Base-by-base conservation (phyloP, 2,113 vertebrate genomes). In the Anser cygnoides region DNA sequence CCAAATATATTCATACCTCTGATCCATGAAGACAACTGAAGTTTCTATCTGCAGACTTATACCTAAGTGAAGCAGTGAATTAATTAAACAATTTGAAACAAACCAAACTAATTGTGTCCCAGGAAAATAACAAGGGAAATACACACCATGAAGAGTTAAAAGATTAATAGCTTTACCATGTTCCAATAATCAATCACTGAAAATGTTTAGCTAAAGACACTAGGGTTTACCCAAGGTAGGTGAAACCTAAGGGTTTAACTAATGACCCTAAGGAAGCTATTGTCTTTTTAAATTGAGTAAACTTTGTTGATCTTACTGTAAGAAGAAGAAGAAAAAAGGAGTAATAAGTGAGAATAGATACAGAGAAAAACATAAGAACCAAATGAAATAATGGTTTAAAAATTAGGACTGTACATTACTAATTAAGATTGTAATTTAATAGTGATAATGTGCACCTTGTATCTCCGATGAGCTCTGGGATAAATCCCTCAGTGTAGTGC, bases 21-120 rank as follows among this genome's bases (percentile, higher is more conserved):
- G 25, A 92, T 9, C 4, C 18, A 61, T 49, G 33, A 26, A 8
- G 11, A 31, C 25, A 75, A 14, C 33, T 80, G 22, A 37, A 89
- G 11, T 74, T 70, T 77, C 76, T 81, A 25, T 46, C 70, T 90
- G 10, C 13, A 11, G 39, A 5, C 8, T 72, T 63, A 67, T 5
- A 23, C 9, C 6, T 43, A 63, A 89, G 13, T 58, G n/a, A 93
- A 84, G 9, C 29, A 79, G 25, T 21, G 55, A 89, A 65, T 49
- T 9, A 91, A 82, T 82, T 89, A 75, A 91, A 63, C 1, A 68
- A 43, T 62, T 72, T 94, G n/a, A 44, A 92, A 61, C 22, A 92
- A 62, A 16, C 37, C 59, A 91, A 87, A n/a, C 29, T 79, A 83
- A 80, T 22, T 77, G 2, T 31, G 63, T 58, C 33, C 37, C 50